These are phyloP conservation scores for Melanargia galathea DNA, from an alignment of 2,888 invertebrate genomes.

Conservation along the genomic window DNA sequence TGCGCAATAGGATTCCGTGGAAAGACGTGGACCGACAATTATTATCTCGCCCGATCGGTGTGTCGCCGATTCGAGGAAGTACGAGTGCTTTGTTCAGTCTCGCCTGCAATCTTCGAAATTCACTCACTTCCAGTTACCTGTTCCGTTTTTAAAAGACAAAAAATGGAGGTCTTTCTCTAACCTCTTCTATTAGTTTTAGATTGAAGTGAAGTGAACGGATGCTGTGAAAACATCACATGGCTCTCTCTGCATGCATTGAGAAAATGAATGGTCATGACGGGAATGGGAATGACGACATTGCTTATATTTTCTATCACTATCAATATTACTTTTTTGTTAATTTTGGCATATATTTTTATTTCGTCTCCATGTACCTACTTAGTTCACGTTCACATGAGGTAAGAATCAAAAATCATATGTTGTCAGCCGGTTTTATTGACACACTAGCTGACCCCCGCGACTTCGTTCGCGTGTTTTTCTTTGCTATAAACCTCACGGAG, in stretches of 20 bases:
- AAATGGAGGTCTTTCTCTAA: neutral
- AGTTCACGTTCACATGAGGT: neutral
- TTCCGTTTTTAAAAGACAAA: neutral
- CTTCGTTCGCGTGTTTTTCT: no score
- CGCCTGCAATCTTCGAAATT: constrained; percentile 38
- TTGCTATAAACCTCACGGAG: no score
- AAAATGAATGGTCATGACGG: no score
- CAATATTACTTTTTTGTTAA: no score
- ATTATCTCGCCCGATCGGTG: constrained; percentile 77
- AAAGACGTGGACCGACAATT: constrained; percentile 79
- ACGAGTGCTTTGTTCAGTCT: constrained; percentile 53
- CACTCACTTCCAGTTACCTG: constrained; percentile 23
- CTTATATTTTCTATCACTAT: no score
- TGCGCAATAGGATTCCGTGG: constrained; percentile 80
- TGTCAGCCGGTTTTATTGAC: no score
- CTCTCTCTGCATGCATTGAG: no score
- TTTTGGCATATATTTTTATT: no score
- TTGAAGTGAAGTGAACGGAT: neutral
- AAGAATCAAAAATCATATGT: no score
- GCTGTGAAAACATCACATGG: neutral
- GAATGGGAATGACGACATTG: no score
- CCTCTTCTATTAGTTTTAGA: neutral
- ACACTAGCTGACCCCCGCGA: no score
- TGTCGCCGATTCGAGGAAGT: constrained; percentile 71
- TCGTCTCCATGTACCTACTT: neutral